Base-by-base conservation (phyloP, 2,113 vertebrate genomes). In the Scortum barcoo region DNA sequence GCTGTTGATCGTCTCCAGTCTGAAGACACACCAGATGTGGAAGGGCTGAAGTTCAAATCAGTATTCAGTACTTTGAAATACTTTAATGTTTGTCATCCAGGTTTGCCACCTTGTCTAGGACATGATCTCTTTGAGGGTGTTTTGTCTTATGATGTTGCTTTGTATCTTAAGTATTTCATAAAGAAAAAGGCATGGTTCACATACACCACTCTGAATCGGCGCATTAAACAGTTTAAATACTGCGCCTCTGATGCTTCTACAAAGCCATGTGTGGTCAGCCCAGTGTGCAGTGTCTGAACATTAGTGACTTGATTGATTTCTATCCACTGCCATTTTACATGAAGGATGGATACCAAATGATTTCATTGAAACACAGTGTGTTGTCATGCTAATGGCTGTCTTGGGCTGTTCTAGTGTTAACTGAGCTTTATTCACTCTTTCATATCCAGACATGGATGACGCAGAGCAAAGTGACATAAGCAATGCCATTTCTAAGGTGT, bases 191-290 rank as follows among this genome's bases (percentile, higher is more conserved):
- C 56, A 56, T 79, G 73, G 67, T 53, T 87, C 28, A 85, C 76
- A 36, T 88, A 87, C 53, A 65, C 72, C 44, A 10, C 61, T 44
- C 58, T 89, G 57, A 91, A 84, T 82, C 5, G 22, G 0, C 17
- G 16, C 61, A 88, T 71, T 36, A 82, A 85, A 46, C 76, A 90
- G 62, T 86, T 90, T 30, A 86, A 85, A 48, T 87, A 87, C 69
- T 54, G 48, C 8, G 48, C 3, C 1, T 40, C 40, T 63, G 80
- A 71, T 76, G 50, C 72, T 13, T 83, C 48, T 65, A 16, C 48
- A 46, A 76, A 83, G 13, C 80, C 12, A 1, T 70, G 63, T 70
- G 56, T 36, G 8, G 56, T 82, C 46, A 82, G 46, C 10, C 42
- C 61, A 61, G 72, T 7, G 54, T 72, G 67, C 28, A 72, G 19